Conservation (phyloP, 2,113 vertebrate species). For the Herpetotheres cachinnans region DNA sequence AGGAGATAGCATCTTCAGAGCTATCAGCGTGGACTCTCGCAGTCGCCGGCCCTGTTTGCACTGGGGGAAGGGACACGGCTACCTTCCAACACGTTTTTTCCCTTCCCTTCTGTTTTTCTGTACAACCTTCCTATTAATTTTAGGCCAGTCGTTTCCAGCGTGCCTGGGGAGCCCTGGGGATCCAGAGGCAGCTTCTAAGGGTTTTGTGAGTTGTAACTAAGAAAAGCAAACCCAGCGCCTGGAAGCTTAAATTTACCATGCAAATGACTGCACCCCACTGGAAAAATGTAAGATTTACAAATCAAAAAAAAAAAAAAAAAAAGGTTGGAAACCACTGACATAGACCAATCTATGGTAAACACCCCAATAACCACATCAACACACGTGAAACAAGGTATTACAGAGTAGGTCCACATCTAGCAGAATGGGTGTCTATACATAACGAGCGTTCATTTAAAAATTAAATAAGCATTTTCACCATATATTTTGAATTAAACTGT, state of each 20-base stretch:
- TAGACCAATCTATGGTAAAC: background rate
- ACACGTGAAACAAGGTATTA: background rate
- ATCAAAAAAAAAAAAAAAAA: background rate
- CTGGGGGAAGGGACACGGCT: background rate
- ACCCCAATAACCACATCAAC: background rate
- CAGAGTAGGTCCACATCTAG: background rate
- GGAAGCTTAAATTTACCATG: background rate
- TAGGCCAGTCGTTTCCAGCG: background rate
- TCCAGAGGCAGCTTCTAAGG: background rate
- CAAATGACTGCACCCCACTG: background rate
- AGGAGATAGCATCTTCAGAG: background rate
- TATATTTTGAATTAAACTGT: background rate
- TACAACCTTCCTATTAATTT: background rate
- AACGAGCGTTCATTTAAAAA: background rate
- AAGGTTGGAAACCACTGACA: background rate
- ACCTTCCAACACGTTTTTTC: background rate
- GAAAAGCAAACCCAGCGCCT: background rate
- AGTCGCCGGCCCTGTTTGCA: background rate
- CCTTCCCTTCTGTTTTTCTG: background rate
- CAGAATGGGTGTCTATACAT: background rate
- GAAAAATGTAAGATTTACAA: background rate
- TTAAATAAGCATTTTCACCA: background rate
- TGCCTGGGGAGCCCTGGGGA: background rate
- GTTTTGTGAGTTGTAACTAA: background rate
- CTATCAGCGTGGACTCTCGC: background rate